Conservation (phyloP, 1,140 invertebrate genomes). For the Philotrypesis tridentata region DNA sequence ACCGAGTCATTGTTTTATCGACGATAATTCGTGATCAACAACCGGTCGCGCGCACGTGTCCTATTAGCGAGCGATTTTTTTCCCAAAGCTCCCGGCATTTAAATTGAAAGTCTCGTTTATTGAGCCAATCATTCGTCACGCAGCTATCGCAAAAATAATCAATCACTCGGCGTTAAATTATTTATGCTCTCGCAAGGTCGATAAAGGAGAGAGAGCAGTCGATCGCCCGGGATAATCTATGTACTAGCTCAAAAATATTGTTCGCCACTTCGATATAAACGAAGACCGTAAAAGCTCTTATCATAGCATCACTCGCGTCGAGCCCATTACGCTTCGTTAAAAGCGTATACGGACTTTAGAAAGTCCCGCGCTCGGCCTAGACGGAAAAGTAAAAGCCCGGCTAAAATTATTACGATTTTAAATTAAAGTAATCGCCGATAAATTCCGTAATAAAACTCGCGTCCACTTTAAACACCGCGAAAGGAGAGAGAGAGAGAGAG, state of each 20-base stretch:
- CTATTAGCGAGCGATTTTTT: not conserved
- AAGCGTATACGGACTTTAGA: not conserved
- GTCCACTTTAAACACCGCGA: slow-evolving; percentile 28
- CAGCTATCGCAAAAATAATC: not conserved
- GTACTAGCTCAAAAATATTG: not conserved
- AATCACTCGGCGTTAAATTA: not conserved
- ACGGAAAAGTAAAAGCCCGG: not conserved
- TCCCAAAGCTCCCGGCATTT: no score
- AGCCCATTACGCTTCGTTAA: not conserved
- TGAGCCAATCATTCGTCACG: no score
- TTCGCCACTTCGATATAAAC: not conserved
- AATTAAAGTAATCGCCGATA: slow-evolving; percentile 30
- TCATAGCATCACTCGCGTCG: not conserved
- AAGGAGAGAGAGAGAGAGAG: no score
- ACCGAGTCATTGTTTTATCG: not conserved
- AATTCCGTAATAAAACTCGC: slow-evolving; percentile 33
- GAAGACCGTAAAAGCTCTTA: no score
- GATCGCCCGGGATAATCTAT: not conserved
- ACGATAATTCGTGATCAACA: not conserved
- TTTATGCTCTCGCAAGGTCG: not conserved
- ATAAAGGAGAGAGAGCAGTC: not conserved
- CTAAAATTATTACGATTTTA: slow-evolving; percentile 25
- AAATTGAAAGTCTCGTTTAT: not conserved
- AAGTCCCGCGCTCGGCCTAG: not conserved
- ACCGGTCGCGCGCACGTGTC: no score